Evolutionary conservation across 2,113 vertebrate genomes (phyloP).

Genomic region (Etheostoma spectabile): DNA sequence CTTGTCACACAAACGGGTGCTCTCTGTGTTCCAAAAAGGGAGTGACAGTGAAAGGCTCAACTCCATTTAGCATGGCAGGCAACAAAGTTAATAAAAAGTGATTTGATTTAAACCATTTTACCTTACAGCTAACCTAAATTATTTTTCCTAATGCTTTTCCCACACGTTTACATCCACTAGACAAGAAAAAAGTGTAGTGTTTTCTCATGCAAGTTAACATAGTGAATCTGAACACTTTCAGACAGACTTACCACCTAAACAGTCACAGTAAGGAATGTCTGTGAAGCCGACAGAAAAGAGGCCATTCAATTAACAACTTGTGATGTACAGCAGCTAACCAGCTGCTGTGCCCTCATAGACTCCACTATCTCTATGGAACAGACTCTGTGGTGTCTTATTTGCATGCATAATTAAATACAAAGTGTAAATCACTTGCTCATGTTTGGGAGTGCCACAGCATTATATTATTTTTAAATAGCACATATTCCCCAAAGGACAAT

Average conservation of each 20-base stretch:
- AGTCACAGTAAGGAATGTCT: slow-evolving; percentile 87
- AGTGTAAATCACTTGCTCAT: slow-evolving; percentile 70
- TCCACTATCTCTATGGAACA: slow-evolving; percentile 56
- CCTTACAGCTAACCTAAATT: neutral
- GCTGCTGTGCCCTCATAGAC: slow-evolving; percentile 43
- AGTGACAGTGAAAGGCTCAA: slow-evolving; percentile 3
- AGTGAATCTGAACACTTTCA: slow-evolving; percentile 30
- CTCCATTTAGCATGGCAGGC: neutral
- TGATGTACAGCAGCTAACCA: slow-evolving; percentile 46
- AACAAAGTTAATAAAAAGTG: slow-evolving; percentile 4
- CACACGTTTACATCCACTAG: slow-evolving; percentile 1
- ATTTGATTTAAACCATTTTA: neutral
- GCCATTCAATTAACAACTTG: slow-evolving; percentile 52
- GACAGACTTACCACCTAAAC: slow-evolving; percentile 84
- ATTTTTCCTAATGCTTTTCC: neutral
- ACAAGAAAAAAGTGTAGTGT: neutral
- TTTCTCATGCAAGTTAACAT: slow-evolving; percentile 53
- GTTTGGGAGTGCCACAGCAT: slow-evolving; percentile 44
- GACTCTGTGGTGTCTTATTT: slow-evolving; percentile 69
- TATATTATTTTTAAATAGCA: slow-evolving; percentile 57
- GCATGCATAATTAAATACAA: slow-evolving; percentile 74
- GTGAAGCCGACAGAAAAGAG: slow-evolving; percentile 80
- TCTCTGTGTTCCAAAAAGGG: slow-evolving; percentile 16
- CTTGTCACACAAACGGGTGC: slow-evolving; percentile 25
- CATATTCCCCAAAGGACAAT: slow-evolving; percentile 46